A percentile compares a stretch with the other conserved stretches of the same genome.
phyloP scores from a whole-genome alignment of 2,797 vertebrate genomes.

The Cynopterus sphinx region DNA sequence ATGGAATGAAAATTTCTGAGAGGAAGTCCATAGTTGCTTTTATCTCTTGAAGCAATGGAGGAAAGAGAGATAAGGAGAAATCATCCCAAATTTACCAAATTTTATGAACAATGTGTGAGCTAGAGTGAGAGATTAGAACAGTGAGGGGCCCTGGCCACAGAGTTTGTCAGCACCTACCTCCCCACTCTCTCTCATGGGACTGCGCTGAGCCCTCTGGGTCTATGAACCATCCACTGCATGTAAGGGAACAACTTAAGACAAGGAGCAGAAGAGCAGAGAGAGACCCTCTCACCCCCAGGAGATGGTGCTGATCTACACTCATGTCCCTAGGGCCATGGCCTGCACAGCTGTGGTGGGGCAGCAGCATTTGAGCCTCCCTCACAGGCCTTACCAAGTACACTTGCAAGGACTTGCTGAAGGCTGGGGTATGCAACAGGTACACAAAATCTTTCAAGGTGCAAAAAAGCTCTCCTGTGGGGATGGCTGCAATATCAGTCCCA shows the following conservation, averaged over 20 bases:
- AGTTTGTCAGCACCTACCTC: background rate
- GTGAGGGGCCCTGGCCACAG: background rate
- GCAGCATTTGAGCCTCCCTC: too few species aligned
- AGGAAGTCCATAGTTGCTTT: background rate
- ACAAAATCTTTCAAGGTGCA: background rate
- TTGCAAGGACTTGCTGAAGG: background rate
- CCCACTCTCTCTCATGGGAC: background rate
- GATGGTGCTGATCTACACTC: background rate
- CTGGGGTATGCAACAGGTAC: too few species aligned
- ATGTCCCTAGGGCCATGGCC: too few species aligned
- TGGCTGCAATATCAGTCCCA: background rate
- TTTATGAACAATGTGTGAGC: background rate
- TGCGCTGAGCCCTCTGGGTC: background rate
- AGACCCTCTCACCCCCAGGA: fast-evolving
- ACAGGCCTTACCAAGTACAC: background rate
- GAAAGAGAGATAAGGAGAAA: background rate
- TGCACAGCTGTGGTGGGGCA: background rate
- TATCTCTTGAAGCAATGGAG: background rate
- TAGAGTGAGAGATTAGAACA: background rate
- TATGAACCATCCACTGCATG: too few species aligned
- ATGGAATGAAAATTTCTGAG: background rate
- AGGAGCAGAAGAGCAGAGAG: too few species aligned
- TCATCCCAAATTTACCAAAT: background rate
- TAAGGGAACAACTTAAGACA: too few species aligned
- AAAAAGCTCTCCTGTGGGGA: background rate